phyloP scores from a whole-genome alignment of 1,140 invertebrate species.

The Drosophila leontia region DNA sequence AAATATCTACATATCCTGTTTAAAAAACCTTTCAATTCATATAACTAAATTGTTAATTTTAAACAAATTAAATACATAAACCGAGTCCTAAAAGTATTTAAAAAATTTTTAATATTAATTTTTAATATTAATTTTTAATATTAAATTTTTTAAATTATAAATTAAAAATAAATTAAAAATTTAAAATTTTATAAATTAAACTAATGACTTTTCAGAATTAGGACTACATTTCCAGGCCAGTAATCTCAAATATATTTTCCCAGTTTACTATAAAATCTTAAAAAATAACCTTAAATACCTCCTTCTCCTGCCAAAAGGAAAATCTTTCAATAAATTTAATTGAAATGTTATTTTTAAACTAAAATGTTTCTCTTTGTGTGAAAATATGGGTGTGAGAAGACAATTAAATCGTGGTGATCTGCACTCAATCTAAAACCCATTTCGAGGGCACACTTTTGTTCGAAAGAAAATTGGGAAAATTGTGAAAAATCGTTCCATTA shows the following conservation, averaged over 20 bases:
- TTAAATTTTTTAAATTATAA: too few relatives aligned
- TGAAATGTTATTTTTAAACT: constrained; percentile 5
- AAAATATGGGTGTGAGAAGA: constrained; percentile 29
- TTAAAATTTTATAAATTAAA: too few relatives aligned
- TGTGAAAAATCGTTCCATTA: constrained; percentile 46
- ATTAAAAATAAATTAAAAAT: too few relatives aligned
- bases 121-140: too few relatives aligned
- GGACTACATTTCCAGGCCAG: too few relatives aligned
- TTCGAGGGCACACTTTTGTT: constrained; percentile 57
- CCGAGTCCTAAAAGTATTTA: too few relatives aligned
- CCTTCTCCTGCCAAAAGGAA: neutral
- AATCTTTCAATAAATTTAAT: neutral
- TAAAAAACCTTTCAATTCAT: too few relatives aligned
- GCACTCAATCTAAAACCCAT: constrained; percentile 56
- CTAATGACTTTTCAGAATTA: too few relatives aligned
- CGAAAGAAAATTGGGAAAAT: constrained; percentile 55
- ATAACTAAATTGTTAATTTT: too few relatives aligned
- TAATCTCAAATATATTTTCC: neutral
- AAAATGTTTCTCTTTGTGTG: constrained; percentile 1
- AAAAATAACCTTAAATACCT: neutral
- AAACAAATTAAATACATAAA: too few relatives aligned
- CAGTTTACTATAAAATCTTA: neutral
- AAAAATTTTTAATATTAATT: too few relatives aligned
- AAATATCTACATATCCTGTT: too few relatives aligned
- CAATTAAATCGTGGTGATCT: constrained; percentile 44